These are phyloP conservation scores for Cordilura impudica DNA, from an alignment of 2,888 invertebrate species.

Conservation along the genomic window DNA sequence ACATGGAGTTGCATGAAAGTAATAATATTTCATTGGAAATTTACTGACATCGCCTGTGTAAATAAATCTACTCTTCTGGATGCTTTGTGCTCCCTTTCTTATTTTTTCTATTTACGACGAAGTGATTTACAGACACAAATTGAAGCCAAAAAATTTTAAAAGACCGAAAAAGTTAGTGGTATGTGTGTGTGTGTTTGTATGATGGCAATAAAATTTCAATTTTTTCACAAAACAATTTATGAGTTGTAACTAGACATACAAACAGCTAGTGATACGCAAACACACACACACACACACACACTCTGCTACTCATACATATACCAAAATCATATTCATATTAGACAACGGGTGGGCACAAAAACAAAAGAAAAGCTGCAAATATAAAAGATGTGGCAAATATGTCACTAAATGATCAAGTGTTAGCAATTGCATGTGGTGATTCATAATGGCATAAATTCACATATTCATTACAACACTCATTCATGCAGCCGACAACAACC, in stretches of 20 bases:
- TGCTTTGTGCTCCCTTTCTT: background rate
- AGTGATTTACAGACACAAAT: constrained; percentile 57
- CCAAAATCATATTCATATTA: background rate
- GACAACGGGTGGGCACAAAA: background rate
- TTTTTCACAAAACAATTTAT: constrained; percentile 52
- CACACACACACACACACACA: background rate
- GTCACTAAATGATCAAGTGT: constrained; percentile 62
- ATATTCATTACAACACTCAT: constrained; percentile 2
- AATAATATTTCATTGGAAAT: constrained; percentile 57
- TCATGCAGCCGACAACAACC: background rate
- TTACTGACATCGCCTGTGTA: constrained; percentile 54
- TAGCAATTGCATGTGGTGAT: constrained; percentile 56
- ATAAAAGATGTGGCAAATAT: constrained; percentile 57
- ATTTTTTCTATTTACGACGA: constrained; percentile 33
- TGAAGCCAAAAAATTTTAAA: constrained; percentile 24
- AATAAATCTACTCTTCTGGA: constrained; percentile 54
- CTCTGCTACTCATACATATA: no score
- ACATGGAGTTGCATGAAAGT: constrained; percentile 44
- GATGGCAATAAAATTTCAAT: constrained; percentile 57
- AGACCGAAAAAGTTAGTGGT: background rate
- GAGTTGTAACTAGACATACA: constrained; percentile 45
- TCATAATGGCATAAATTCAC: background rate
- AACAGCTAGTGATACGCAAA: background rate
- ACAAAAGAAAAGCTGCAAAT: background rate
- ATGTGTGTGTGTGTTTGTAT: background rate